These are phyloP conservation scores for Lepidocolaptes lacrymiger DNA, from an alignment of 2,797 vertebrate genomes.

Conservation along the genomic window DNA sequence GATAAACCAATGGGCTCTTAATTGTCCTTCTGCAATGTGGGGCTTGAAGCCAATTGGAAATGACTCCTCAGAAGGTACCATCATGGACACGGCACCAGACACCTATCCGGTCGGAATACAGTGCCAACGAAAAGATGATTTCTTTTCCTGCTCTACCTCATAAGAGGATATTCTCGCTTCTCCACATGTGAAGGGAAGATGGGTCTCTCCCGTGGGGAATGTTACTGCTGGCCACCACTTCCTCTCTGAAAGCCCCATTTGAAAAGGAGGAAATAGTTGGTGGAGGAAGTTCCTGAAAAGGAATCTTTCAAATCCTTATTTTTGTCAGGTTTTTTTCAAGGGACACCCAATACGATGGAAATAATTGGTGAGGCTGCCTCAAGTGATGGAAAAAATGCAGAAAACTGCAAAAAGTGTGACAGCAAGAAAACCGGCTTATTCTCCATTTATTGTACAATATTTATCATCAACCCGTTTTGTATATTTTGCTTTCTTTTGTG, in stretches of 20 bases:
- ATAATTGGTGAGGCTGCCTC: constrained; percentile 59
- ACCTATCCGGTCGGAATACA: background rate
- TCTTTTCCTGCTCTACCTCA: constrained; percentile 45
- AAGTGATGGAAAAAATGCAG: constrained; percentile 68
- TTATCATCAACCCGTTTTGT: constrained; percentile 76
- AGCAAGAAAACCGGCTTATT: constrained; percentile 64
- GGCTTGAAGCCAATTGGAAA: constrained; percentile 47
- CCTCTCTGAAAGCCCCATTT: constrained; percentile 69
- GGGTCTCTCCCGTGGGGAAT: constrained; percentile 61
- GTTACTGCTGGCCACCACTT: constrained; percentile 63
- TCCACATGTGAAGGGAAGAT: constrained; percentile 69
- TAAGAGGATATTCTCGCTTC: constrained; percentile 55
- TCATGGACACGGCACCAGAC: constrained; percentile 16
- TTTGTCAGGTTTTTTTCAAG: constrained; percentile 47
- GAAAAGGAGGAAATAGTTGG: constrained; percentile 74
- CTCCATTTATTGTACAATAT: constrained; percentile 76
- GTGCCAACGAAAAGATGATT: constrained; percentile 21
- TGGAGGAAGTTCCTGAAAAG: constrained; percentile 73
- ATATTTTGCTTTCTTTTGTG: constrained; percentile 79
- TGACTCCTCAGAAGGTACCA: constrained; percentile 41
- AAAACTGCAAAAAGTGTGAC: constrained; percentile 68
- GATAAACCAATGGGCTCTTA: background rate
- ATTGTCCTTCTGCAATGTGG: background rate
- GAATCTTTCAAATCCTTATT: constrained; percentile 73
- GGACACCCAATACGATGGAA: constrained; percentile 65